A percentile compares a stretch with the other conserved stretches of the same genome.
phyloP scores from a whole-genome alignment of 2,888 invertebrate species.

The Philereme vetulata region DNA sequence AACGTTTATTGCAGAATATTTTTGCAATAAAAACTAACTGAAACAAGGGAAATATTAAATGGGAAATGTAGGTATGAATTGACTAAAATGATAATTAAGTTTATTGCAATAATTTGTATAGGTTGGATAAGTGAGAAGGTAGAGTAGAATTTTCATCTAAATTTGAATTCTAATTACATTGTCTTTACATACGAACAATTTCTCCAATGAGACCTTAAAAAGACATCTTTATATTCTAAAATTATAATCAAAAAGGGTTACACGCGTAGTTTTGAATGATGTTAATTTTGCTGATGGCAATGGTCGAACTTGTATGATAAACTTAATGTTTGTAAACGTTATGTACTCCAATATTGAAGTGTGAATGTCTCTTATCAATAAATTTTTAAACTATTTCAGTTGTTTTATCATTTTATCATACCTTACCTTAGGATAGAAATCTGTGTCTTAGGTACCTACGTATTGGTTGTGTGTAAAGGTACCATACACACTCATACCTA shows the following conservation, averaged over 20 bases:
- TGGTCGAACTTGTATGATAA: conserved; percentile 64
- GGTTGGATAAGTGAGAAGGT: conserved; percentile 14
- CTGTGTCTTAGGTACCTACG: neutral
- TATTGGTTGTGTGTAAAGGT: no score
- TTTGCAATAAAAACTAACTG: conserved; percentile 9
- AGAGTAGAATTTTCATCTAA: conserved; percentile 1
- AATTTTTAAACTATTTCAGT: conserved; percentile 60
- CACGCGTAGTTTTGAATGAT: conserved; percentile 40
- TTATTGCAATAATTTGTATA: conserved; percentile 12
- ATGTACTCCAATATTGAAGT: conserved; percentile 71
- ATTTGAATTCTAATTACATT: conserved; percentile 6
- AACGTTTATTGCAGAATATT: conserved; percentile 13
- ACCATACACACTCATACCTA: no score
- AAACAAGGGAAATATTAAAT: conserved; percentile 1
- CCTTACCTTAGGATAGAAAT: no score
- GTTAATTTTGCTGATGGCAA: conserved; percentile 54
- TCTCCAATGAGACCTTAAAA: conserved; percentile 13
- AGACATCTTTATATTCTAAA: conserved; percentile 27
- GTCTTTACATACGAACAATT: neutral
- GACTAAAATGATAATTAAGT: conserved; percentile 4
- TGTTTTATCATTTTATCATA: conserved; percentile 24
- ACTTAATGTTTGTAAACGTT: conserved; percentile 62
- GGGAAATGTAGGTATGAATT: conserved; percentile 1
- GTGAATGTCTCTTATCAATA: conserved; percentile 84
- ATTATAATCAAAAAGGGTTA: conserved; percentile 26